These are phyloP conservation scores for Geotrypetes seraphini DNA, from an alignment of 2,797 vertebrate species.

Conservation along the genomic window DNA sequence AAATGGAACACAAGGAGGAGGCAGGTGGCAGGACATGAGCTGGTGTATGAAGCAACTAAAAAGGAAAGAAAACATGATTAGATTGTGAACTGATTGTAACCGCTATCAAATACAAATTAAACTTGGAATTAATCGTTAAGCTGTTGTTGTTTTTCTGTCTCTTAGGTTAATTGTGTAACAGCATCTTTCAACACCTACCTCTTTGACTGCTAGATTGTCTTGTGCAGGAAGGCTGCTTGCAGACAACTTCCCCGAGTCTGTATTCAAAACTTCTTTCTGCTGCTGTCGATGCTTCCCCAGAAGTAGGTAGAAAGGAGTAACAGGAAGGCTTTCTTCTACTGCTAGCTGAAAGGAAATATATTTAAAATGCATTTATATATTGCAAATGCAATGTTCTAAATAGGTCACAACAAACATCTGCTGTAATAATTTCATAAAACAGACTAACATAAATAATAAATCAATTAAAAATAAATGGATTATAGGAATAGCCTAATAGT, in stretches of 20 bases:
- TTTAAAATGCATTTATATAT: neutral
- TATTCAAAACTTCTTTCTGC: slow-evolving; percentile 21
- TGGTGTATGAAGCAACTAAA: slow-evolving; percentile 81
- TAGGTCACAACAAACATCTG: too few relatives aligned
- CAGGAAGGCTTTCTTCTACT: slow-evolving; percentile 74
- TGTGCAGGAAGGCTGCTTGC: slow-evolving; percentile 40
- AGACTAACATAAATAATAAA: neutral
- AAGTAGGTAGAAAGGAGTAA: slow-evolving; percentile 82
- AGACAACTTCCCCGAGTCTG: slow-evolving; percentile 9
- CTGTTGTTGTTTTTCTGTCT: too few relatives aligned
- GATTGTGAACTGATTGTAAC: too few relatives aligned
- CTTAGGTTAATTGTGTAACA: too few relatives aligned
- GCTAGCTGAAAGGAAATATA: slow-evolving; percentile 45
- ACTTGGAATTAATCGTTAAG: neutral
- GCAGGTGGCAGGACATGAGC: slow-evolving; percentile 84
- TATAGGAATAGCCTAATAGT: neutral
- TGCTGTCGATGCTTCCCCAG: slow-evolving; percentile 68
- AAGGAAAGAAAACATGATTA: slow-evolving; percentile 7
- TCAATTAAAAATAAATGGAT: neutral
- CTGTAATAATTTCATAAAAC: neutral
- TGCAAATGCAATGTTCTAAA: too few relatives aligned
- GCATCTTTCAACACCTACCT: slow-evolving; percentile 60
- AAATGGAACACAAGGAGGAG: slow-evolving; percentile 78
- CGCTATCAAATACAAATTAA: too few relatives aligned
- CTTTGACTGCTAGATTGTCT: slow-evolving; percentile 63